phyloP scores from a whole-genome alignment of 2,888 invertebrate species.

The Exephanes ischioxanthus region DNA sequence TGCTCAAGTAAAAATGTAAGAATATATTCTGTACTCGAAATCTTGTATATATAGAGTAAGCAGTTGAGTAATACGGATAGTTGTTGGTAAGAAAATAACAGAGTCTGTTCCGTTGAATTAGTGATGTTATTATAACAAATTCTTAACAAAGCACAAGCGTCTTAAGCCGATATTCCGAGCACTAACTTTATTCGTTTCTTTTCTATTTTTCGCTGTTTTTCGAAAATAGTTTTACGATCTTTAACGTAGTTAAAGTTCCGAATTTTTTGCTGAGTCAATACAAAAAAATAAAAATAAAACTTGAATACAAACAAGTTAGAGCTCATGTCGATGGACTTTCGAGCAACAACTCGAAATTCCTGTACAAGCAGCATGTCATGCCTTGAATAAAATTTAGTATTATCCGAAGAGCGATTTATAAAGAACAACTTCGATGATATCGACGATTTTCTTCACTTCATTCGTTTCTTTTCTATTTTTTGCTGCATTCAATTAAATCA shows the following conservation, averaged over 20 bases:
- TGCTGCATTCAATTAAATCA: neutral
- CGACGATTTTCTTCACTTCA: conserved; percentile 3
- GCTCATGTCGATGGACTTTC: neutral
- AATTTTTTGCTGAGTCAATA: neutral
- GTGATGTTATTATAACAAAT: conserved; percentile 43
- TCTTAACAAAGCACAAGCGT: conserved; percentile 44
- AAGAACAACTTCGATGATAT: neutral
- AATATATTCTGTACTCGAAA: conserved; percentile 48
- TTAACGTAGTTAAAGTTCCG: neutral
- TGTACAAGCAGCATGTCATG: conserved; percentile 23
- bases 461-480: too few relatives aligned
- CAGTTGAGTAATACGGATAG: conserved; percentile 16
- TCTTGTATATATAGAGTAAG: conserved; percentile 42
- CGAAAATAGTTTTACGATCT: neutral
- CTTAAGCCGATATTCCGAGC: neutral
- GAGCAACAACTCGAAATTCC: conserved; percentile 17
- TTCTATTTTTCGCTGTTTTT: conserved; percentile 2
- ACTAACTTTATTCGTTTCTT: neutral
- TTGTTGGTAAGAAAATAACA: conserved; percentile 26
- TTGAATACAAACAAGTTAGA: neutral
- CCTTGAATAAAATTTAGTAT: conserved; percentile 37
- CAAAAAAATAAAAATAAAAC: neutral
- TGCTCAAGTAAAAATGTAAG: conserved; percentile 70
- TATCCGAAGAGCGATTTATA: neutral
- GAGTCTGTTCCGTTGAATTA: conserved; percentile 32